Evolutionary conservation across 2,113 vertebrate genomes (phyloP), one percentile per base, ranked within the genome.

Genomic region (Seriola rivoliana): DNA sequence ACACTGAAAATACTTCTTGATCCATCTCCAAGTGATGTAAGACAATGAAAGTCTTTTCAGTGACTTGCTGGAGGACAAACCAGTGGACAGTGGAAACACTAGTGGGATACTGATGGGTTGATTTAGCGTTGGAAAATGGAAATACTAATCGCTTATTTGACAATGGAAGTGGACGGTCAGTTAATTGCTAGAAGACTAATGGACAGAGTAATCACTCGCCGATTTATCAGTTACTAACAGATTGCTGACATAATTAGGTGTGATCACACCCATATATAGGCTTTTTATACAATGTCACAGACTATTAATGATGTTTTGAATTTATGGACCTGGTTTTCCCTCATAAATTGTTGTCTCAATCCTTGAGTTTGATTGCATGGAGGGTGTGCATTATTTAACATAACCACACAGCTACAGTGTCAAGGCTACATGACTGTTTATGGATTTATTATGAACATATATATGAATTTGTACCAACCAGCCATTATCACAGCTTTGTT

Each of bases 71-170:
- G 36, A 60, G 48, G 58, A 73, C 63, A 52, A 7, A 46, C 38
- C 60, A 29, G 55, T 48, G 32, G 55, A 58, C 25, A 60, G 19
- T 32, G 42, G 75, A 66, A 55, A 66, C 17, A 11, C 32, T 11
- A 10, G 64, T 17, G 16, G 23, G 36, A 70, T 38, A 46, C 46
- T 63, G 25, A 9, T 16, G 14, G 16, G 14, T 32, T 80, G 59
- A 72, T 80, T 85, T 73, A 77, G 60, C 19, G 9, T 29, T 40
- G 59, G 42, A 32, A 34, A 74, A 67, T 80, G 67, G 58, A 78
- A 80, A 75, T 58, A 32, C 0, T 58, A 80, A 75, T 77, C 3
- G 32, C 59, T n/a, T 60, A 59, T 48, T 50, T 38, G 75, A 81
- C 59, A 44, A 34, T 71, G 38, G 60, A 50, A 77, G 36, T 36